A percentile compares a stretch with the other conserved stretches of the same genome.
Conservation (phyloP, 2,113 vertebrate species). For the Columba janthina region DNA sequence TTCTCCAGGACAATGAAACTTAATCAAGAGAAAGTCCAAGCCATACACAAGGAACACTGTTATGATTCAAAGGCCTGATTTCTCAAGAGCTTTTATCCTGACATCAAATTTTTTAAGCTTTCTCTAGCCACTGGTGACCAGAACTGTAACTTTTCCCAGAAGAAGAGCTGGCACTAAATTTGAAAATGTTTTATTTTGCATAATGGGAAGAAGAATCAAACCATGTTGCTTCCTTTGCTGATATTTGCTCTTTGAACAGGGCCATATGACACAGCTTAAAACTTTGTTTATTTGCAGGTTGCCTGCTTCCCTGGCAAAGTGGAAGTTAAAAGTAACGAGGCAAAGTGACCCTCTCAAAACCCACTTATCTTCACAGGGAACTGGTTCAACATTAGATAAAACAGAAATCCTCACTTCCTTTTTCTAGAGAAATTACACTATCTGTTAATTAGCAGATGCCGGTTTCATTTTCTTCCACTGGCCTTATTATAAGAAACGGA, state of each 20-base stretch:
- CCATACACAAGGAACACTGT: neutral
- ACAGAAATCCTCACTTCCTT: slow-evolving; percentile 37
- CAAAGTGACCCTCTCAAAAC: neutral
- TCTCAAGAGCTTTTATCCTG: neutral
- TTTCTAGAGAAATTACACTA: slow-evolving; percentile 53
- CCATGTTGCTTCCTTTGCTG: neutral
- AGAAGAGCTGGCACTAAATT: neutral
- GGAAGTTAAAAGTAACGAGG: neutral
- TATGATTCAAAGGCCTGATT: neutral
- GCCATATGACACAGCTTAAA: neutral
- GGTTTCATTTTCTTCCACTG: slow-evolving; percentile 26
- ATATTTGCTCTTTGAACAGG: neutral
- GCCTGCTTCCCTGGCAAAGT: neutral
- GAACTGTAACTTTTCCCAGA: neutral
- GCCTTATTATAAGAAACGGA: neutral
- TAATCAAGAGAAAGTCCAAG: neutral
- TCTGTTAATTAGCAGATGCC: neutral
- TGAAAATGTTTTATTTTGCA: neutral
- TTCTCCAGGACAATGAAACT: neutral
- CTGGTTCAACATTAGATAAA: neutral
- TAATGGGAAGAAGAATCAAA: neutral
- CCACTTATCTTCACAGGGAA: neutral
- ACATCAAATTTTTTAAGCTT: neutral
- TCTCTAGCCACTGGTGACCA: neutral
- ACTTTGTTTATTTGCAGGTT: neutral